Conservation (phyloP, 2,888 invertebrate genomes). For the Thymelicus acteon region DNA sequence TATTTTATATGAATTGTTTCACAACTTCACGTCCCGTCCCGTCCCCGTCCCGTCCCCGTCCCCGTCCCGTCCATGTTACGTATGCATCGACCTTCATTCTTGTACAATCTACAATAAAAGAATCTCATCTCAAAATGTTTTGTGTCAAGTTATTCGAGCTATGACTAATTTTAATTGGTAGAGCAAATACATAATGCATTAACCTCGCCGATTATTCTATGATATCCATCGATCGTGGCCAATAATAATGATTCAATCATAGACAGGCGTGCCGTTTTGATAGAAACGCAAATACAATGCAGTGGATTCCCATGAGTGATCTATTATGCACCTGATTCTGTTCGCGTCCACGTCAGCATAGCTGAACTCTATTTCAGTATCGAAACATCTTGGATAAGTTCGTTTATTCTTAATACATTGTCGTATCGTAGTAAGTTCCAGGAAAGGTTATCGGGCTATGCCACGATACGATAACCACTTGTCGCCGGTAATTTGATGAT, state of each 20-base stretch:
- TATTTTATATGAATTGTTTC: too few species aligned
- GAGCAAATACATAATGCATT: too few species aligned
- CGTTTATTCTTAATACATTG: neutral
- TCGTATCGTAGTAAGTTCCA: neutral
- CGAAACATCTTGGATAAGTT: neutral
- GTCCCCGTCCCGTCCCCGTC: too few species aligned
- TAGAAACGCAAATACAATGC: conserved; percentile 6
- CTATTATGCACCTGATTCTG: conserved; percentile 19
- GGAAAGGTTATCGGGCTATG: conserved; percentile 5
- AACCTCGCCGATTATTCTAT: too few species aligned
- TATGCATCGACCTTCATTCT: too few species aligned
- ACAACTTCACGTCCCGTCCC: too few species aligned
- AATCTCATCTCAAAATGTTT: too few species aligned
- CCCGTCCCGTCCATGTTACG: too few species aligned
- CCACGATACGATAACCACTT: conserved; percentile 7
- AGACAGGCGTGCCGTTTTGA: neutral
- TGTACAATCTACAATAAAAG: too few species aligned
- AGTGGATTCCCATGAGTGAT: conserved; percentile 1
- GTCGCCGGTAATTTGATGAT: neutral
- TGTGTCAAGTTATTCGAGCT: too few species aligned
- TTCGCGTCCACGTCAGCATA: neutral
- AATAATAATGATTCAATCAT: neutral
- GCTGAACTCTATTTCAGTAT: neutral
- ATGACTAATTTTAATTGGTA: too few species aligned
- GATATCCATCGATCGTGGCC: neutral